Conservation (phyloP, 2,888 invertebrate species). For the Pandemis cinnamomeana region DNA sequence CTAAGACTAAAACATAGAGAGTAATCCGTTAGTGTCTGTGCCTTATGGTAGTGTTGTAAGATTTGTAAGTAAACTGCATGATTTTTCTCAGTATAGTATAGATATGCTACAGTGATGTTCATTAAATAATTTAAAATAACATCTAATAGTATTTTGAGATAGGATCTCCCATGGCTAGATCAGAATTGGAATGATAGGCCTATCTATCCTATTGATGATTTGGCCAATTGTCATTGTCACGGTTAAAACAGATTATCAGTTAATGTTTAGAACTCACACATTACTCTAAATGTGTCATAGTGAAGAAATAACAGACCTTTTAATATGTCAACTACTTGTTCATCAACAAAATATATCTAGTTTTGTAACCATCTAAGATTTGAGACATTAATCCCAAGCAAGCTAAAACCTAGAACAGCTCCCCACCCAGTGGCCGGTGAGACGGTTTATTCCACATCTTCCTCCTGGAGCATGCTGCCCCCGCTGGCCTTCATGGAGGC, state of each 20-base stretch:
- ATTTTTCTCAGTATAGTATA: too few relatives aligned
- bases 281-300: background rate
- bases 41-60: background rate
- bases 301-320: background rate
- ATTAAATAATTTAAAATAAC: too few relatives aligned
- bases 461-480: conserved; percentile 69
- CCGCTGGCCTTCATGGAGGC: conserved; percentile 72
- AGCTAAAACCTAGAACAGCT: conserved; percentile 4
- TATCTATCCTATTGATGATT: background rate
- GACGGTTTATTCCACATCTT: conserved; percentile 74
- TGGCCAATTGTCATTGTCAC: too few relatives aligned
- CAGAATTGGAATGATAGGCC: too few relatives aligned
- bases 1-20: too few relatives aligned
- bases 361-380: background rate
- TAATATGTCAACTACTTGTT: background rate
- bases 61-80: background rate
- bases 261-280: background rate
- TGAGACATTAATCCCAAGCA: conserved; percentile 8
- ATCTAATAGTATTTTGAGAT: too few relatives aligned
- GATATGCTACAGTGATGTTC: too few relatives aligned
- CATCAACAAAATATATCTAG: background rate
- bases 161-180: too few relatives aligned
- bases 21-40: background rate
- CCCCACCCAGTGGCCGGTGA: conserved; percentile 8
- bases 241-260: background rate